phyloP scores from a whole-genome alignment of 2,113 vertebrate species.

The Eurypyga helias region DNA sequence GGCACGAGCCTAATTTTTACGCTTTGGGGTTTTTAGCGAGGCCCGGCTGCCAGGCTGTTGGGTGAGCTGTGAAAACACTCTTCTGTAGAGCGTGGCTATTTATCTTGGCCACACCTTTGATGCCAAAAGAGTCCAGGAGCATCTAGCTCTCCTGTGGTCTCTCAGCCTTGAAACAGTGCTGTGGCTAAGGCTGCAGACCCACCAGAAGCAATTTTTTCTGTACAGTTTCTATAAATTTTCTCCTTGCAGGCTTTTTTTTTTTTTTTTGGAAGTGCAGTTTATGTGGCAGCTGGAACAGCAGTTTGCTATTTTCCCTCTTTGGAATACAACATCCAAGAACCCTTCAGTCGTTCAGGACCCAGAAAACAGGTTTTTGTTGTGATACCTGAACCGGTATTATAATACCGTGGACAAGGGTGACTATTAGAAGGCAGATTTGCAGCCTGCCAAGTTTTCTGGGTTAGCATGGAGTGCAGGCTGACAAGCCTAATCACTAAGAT shows the following conservation, averaged over 20 bases:
- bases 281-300: neutral
- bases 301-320: neutral
- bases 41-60: conserved; percentile 23
- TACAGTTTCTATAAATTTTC: neutral
- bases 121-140: neutral
- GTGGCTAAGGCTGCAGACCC: neutral
- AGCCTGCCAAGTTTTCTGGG: neutral
- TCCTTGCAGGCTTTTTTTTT: neutral
- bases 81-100: conserved; percentile 36
- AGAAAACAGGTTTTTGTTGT: neutral
- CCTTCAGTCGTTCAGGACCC: neutral
- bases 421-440: neutral
- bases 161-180: conserved; percentile 19
- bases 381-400: neutral
- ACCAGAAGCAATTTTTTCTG: neutral
- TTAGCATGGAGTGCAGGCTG: neutral
- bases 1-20: conserved; percentile 24
- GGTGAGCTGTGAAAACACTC: conserved; percentile 30
- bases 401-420: neutral
- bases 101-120: conserved; percentile 33
- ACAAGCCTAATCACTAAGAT: neutral
- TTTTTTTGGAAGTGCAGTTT: neutral
- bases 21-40: neutral
- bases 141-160: conserved; percentile 18
- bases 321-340: neutral